Base-by-base conservation (phyloP, 2,888 invertebrate genomes). In the Hirtodrosophila cameraria region DNA sequence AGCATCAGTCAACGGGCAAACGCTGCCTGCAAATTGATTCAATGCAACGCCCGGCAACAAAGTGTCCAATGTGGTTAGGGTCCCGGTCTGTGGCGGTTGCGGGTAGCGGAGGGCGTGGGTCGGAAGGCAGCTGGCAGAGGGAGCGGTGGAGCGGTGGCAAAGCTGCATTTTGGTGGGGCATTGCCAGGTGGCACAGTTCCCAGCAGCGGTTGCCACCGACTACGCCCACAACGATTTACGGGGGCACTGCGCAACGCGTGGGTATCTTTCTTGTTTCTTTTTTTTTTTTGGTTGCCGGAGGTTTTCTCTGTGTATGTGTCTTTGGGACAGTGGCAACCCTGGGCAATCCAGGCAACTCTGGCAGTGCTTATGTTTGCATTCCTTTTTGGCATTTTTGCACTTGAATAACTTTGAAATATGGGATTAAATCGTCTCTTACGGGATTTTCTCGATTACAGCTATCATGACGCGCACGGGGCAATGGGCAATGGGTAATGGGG, bases 321-420 rank as follows among this genome's bases (percentile, higher is more conserved):
- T 67, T 54, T 67, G 54, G 63, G 52, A 58, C 55, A 39, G 49
- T 59, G 66, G 66, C 61, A 53, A 52, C 65, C 42, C 79, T 65
- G 75, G 70, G n/a, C n/a, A n/a, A n/a, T n/a, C n/a, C n/a, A n/a
- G n/a, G n/a, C n/a, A 53, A 52, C 65, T 46, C 79, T 65, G 75
- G 70, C 68, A 79, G 83, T 82, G 85, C 86, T 85, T 85, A 83
- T 84, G 86, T 87, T 81, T 79, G 75, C 80, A 79, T 80, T 88
- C 82, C 77, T 78, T 83, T 86, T 80, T 89, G 87, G 82, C 87
- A 88, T 88, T 88, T 89, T 89, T 88, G 84, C 89, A 89, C 88
- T 88, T 88, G 88, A 88, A 79, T 88, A 87, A 89, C 84, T 89
- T 86, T 88, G 86, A 86, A 89, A 88, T 87, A 87, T 87, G 87